These are phyloP conservation scores for Parascotia fuliginaria DNA, from an alignment of 2,888 invertebrate species.

Conservation along the genomic window DNA sequence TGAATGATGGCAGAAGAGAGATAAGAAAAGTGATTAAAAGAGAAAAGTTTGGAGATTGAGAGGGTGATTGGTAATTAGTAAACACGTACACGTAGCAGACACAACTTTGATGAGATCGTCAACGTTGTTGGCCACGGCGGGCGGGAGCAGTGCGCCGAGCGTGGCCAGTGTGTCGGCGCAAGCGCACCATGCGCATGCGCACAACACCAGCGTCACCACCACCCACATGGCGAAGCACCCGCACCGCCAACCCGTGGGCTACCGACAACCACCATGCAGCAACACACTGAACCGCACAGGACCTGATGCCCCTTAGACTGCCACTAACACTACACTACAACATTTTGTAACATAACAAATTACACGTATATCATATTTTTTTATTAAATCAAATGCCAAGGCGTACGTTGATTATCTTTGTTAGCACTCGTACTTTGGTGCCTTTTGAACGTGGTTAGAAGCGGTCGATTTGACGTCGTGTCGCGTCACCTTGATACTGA, in stretches of 20 bases:
- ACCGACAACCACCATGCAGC: neutral
- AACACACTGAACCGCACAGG: neutral
- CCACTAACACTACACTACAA: neutral
- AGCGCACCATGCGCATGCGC: conserved; percentile 9
- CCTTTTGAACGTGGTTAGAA: neutral
- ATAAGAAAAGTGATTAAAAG: neutral
- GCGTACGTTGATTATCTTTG: too few species aligned
- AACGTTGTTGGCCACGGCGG: conserved; percentile 50
- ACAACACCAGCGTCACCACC: conserved; percentile 14
- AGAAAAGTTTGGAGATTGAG: neutral
- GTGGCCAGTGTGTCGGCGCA: conserved; percentile 42
- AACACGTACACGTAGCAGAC: conserved; percentile 55
- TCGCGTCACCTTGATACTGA: conserved; percentile 38
- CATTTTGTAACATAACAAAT: too few species aligned
- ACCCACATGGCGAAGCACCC: conserved; percentile 1
- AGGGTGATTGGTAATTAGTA: neutral
- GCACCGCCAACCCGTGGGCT: neutral
- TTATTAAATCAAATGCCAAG: too few species aligned
- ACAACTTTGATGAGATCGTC: conserved; percentile 59
- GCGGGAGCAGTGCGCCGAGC: conserved; percentile 50
- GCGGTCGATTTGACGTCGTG: conserved; percentile 7
- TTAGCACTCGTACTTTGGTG: too few species aligned
- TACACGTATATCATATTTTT: too few species aligned
- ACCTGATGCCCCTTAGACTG: neutral
- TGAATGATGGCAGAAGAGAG: too few species aligned